Conservation (phyloP, 2,113 vertebrate species). For the Eurystomus gularis region DNA sequence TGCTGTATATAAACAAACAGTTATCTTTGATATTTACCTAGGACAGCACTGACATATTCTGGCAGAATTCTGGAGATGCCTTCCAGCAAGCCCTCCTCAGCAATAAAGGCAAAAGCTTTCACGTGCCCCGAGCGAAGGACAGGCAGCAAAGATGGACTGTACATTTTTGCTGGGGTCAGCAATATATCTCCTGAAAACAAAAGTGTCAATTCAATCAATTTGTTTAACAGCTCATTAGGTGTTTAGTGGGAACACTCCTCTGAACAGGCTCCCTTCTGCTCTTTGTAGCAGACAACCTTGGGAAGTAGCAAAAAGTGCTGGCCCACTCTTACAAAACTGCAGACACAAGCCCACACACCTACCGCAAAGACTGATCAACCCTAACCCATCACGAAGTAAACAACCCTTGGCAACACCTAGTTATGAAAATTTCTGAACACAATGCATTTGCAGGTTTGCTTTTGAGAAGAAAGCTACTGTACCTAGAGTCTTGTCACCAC, state of each 20-base stretch:
- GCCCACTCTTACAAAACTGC: background rate
- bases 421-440: background rate
- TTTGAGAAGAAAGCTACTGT: background rate
- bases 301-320: background rate
- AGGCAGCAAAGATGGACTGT: slow-evolving; percentile 79
- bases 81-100: slow-evolving; percentile 84
- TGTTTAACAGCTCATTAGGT: background rate
- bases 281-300: background rate
- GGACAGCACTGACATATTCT: slow-evolving; percentile 71
- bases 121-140: slow-evolving; percentile 79
- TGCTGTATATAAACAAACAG: background rate
- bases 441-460: background rate
- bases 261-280: background rate
- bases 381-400: background rate
- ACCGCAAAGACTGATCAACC: background rate
- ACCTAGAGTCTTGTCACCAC: slow-evolving; percentile 77
- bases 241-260: background rate
- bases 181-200: slow-evolving; percentile 79
- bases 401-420: background rate
- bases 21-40: slow-evolving; percentile 72
- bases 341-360: background rate
- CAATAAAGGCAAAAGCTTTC: slow-evolving; percentile 84
- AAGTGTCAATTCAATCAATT: background rate
- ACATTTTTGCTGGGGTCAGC: slow-evolving; percentile 83
- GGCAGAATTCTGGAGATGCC: slow-evolving; percentile 84